Evolutionary conservation across 2,888 invertebrate genomes (phyloP), one percentile per base, ranked within the genome.

Genomic region (Conistra vaccinii): DNA sequence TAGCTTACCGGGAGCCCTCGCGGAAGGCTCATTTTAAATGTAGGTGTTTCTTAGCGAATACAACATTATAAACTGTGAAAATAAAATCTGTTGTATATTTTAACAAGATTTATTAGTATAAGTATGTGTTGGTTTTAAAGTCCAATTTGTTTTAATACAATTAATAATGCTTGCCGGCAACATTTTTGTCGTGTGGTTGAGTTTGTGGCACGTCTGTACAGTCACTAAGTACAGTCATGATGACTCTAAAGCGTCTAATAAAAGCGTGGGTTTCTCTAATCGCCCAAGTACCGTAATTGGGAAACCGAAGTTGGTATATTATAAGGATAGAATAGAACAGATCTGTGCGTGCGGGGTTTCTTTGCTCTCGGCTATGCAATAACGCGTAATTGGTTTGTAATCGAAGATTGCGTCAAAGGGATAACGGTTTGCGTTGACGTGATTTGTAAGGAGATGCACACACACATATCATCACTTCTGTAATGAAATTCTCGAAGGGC

Each of bases 221-320:
- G 61, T 35, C 57, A 72, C n/a, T 7, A 5, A 5, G 23, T 39
- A 45, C n/a, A 66, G 66, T 78, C 80, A 83, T 60, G 55, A 39
- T 23, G 2, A 32, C 48, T 57, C 23, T 55, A 29, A 62, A 63
- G 42, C 42, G 26, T 29, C 14, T 45, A 65, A 65, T 45, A 55
- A 73, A 57, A 42, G 3, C 48, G 67, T 80, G 85, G 85, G 85
- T 85, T 85, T 83, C 58, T 70, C n/a, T 60, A 48, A 69, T 68
- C 45, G 51, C 14, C 26, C 66, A 17, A 58, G 45, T 4, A 65
- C 67, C 60, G 69, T 70, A 66, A 76, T 80, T 80, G 65, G 81
- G 61, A 69, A 80, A 76, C 39, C 61, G n/a, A 80, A 29, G 29
- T 39, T 53, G 29, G 29, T 62, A 63, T 74, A n/a, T 42, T 68